Evolutionary conservation across 2,797 vertebrate species (phyloP).

Genomic region (Tympanoctomys barrerae): DNA sequence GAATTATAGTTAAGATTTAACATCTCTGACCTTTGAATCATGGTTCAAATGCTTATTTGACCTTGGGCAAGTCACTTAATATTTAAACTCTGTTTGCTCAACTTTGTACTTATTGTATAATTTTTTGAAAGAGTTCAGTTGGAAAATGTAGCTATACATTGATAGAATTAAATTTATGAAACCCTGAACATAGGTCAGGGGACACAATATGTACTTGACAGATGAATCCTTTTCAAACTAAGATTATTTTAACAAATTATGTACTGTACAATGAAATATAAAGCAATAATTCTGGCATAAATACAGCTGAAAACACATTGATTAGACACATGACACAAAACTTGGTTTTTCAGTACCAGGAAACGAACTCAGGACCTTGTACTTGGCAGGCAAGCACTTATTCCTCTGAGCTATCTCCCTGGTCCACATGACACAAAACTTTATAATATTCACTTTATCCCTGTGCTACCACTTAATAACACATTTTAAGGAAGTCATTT

Average conservation of each 20-base stretch:
- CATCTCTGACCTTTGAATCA: not conserved
- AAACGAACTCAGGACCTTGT: no score
- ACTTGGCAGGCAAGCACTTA: no score
- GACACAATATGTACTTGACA: conserved; percentile 44
- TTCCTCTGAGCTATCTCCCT: no score
- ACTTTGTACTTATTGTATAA: not conserved
- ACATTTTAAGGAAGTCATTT: not conserved
- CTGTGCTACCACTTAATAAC: not conserved
- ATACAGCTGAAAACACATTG: not conserved
- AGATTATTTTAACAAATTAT: conserved; percentile 9
- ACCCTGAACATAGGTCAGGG: not conserved
- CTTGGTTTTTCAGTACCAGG: no score
- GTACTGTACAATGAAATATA: not conserved
- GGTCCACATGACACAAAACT: not conserved
- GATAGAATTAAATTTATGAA: conserved; percentile 34
- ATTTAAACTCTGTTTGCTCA: conserved; percentile 40
- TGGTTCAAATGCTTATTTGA: conserved; percentile 23
- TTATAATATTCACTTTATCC: not conserved
- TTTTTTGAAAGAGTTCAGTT: conserved; percentile 39
- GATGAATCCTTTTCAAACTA: conserved; percentile 36
- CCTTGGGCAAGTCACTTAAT: not conserved
- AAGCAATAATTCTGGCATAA: conserved; percentile 23
- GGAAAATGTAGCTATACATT: not conserved
- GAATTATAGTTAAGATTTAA: not conserved
- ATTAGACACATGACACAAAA: not conserved